Base-by-base conservation (phyloP, 2,113 vertebrate genomes). In the Phrynosoma blainvillii region DNA sequence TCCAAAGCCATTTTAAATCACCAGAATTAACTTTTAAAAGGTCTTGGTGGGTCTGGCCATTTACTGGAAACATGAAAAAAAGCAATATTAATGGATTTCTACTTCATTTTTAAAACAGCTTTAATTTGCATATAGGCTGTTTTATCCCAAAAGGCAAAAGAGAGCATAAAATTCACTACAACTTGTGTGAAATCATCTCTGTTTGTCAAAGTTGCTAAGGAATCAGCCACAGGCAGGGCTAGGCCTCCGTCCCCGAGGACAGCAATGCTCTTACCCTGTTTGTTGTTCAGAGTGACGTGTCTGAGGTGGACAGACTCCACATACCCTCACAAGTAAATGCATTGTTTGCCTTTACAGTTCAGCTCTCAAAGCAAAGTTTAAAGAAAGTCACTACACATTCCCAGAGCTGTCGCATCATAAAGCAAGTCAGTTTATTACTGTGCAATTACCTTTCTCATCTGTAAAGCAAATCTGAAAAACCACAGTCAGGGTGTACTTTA, bases 391-490 rank as follows among this genome's bases (percentile, higher is more conserved):
- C 82, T 13, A 8, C 70, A 76, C 79, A 32, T 77, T 87, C 47
- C 65, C 56, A 89, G 16, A 47, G 6, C 18, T 23, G 70, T 0
- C 70, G 5, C n/a, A 79, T 84, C 12, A 70, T 87, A 76, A 73
- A 54, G 78, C 77, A 88, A 23, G 40, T 11, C n/a, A 83, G 52
- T 84, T 91, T 90, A 92, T 89, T 79, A 59, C 70, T 47, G 59
- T 62, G 30, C 23, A 86, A 84, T 73, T 66, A 90, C 13, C 82
- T 88, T 25, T 92, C 81, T 71, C 25, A 6, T 82, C 42, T 78
- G 42, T 9, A 86, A 36, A 36, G 56, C 42, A 89, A 76, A 88
- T 91, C 88, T 62, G 0, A 59, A 79, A 76, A 59, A 86, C 84
- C 83, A 91, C 87, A 79, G 73, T 62, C 84, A 90, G 42, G 3